Conservation (phyloP, 2,113 vertebrate species). For the Procavia capensis region DNA sequence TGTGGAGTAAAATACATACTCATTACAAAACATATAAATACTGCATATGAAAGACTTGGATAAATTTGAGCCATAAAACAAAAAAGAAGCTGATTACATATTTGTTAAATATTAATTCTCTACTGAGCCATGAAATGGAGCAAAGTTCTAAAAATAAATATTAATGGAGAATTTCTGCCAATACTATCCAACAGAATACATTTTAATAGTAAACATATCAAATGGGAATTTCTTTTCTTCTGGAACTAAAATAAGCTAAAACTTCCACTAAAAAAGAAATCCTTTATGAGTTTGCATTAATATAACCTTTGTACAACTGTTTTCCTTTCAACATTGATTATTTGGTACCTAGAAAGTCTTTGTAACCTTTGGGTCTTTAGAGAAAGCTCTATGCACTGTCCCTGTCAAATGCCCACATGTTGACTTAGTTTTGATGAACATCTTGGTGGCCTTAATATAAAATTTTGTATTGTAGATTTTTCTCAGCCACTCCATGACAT, state of each 20-base stretch:
- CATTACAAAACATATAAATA: constrained; percentile 63
- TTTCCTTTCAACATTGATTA: constrained; percentile 74
- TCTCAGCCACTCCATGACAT: constrained; percentile 80
- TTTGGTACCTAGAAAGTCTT: constrained; percentile 53
- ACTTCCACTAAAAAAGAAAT: constrained; percentile 65
- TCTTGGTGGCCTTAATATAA: constrained; percentile 74
- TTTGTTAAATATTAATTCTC: constrained; percentile 81
- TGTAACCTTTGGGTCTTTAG: constrained; percentile 60
- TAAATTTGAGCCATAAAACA: constrained; percentile 61
- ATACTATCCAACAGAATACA: constrained; percentile 72
- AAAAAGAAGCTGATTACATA: constrained; percentile 48
- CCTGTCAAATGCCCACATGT: constrained; percentile 70
- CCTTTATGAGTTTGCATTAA: constrained; percentile 54
- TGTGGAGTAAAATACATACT: constrained; percentile 15
- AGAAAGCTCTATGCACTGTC: constrained; percentile 38
- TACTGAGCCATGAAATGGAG: constrained; percentile 80
- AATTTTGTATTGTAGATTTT: constrained; percentile 81
- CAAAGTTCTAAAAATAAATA: constrained; percentile 82
- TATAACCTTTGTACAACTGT: constrained; percentile 59
- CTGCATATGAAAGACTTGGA: constrained; percentile 22
- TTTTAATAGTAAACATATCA: constrained; percentile 79
- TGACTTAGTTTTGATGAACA: constrained; percentile 72
- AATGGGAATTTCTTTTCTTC: constrained; percentile 61
- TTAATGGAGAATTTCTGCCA: constrained; percentile 75
- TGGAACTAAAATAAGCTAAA: constrained; percentile 65